phyloP scores from a whole-genome alignment of 2,113 vertebrate genomes.

The Muntiacus muntjak region DNA sequence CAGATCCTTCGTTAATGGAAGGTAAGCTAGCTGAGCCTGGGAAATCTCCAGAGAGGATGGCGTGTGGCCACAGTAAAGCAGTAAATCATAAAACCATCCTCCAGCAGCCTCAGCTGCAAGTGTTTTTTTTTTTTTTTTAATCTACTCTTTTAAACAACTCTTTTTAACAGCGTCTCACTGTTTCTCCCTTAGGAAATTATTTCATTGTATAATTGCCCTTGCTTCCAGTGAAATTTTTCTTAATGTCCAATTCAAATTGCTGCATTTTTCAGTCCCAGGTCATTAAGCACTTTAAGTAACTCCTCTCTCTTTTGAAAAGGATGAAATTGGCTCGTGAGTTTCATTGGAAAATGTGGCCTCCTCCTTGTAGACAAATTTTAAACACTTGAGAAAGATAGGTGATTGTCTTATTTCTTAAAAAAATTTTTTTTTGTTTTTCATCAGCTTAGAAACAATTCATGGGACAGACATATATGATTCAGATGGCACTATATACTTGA shows the following conservation, averaged over 20 bases:
- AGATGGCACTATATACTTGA: rapidly evolving
- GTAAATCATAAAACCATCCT: slow-evolving; percentile 33
- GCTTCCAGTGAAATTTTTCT: slow-evolving; percentile 61
- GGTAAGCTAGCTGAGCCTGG: background rate
- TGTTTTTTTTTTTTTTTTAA: slow-evolving; percentile 5
- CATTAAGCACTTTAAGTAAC: slow-evolving; percentile 59
- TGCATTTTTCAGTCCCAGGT: slow-evolving; percentile 42
- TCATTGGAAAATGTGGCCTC: slow-evolving; percentile 22
- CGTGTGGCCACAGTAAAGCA: background rate
- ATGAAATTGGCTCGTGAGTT: slow-evolving; percentile 40
- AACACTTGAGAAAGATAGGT: background rate
- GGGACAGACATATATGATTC: no score
- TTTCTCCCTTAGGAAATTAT: slow-evolving; percentile 63
- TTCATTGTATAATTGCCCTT: slow-evolving; percentile 61
- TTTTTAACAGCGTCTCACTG: slow-evolving; percentile 37
- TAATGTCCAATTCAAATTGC: slow-evolving; percentile 68
- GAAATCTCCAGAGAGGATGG: background rate
- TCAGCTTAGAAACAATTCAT: background rate
- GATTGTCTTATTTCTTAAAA: background rate
- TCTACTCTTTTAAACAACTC: slow-evolving; percentile 53
- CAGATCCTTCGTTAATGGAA: background rate
- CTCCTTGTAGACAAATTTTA: background rate
- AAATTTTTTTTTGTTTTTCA: background rate
- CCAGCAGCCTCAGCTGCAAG: background rate
- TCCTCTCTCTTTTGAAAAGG: slow-evolving; percentile 35